Evolutionary conservation across 37 sponge, comb jelly and placozoan species (phyloP).

Genomic region (Theonella swinhoei): DNA sequence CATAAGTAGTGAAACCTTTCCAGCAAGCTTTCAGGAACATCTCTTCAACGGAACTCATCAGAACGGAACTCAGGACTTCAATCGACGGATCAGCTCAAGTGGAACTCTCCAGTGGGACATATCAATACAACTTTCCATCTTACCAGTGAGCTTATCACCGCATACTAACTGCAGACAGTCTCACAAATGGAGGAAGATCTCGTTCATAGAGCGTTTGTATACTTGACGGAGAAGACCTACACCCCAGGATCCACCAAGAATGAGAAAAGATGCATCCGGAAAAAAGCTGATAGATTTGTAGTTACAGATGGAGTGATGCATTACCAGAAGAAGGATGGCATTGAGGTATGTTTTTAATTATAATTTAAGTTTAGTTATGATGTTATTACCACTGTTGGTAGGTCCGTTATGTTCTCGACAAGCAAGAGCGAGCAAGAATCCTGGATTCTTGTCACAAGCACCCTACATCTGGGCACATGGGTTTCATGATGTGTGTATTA

Average conservation of each 20-base stretch:
- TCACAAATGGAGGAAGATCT: not conserved
- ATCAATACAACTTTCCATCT: not conserved
- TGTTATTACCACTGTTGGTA: too few relatives aligned
- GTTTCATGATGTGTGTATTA: too few relatives aligned
- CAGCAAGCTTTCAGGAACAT: not conserved
- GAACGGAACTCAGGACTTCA: not conserved
- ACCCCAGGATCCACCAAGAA: not conserved
- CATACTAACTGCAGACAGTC: not conserved
- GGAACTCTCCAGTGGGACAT: not conserved
- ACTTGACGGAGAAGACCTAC: not conserved
- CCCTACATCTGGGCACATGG: too few relatives aligned
- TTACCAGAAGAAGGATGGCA: not conserved
- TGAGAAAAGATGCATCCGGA: not conserved
- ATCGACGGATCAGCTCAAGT: not conserved
- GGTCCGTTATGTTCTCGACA: too few relatives aligned
- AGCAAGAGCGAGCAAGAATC: too few relatives aligned
- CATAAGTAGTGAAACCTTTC: not conserved
- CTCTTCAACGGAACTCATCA: not conserved
- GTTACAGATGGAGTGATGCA: not conserved
- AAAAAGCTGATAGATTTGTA: not conserved
- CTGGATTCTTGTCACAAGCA: too few relatives aligned
- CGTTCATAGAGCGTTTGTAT: not conserved
- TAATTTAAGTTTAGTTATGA: too few relatives aligned
- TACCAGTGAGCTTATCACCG: too few relatives aligned
- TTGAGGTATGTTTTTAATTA: not conserved